phyloP scores from a whole-genome alignment of 2,113 vertebrate genomes.

The Gallinago paraguaiae region DNA sequence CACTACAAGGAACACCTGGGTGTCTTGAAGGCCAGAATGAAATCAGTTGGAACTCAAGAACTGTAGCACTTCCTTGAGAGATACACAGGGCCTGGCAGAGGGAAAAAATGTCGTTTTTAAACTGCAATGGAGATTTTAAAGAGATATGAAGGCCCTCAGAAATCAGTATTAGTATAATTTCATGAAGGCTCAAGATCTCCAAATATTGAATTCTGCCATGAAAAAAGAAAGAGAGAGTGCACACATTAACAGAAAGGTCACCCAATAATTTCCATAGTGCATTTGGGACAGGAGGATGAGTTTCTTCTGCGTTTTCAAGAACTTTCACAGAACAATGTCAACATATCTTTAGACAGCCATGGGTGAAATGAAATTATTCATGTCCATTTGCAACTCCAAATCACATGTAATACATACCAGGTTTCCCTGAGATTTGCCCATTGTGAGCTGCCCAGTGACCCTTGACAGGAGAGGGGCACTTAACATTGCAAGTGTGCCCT shows the following conservation, averaged over 20 bases:
- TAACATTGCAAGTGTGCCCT: slow-evolving; percentile 82
- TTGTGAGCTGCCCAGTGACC: slow-evolving; percentile 79
- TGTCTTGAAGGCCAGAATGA: background rate
- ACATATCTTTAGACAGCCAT: background rate
- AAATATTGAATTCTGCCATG: background rate
- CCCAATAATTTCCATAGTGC: background rate
- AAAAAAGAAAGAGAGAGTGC: background rate
- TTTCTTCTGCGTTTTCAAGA: background rate
- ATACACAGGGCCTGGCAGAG: background rate
- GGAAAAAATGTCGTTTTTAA: background rate
- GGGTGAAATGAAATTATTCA: background rate
- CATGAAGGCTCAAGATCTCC: background rate
- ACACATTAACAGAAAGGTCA: background rate
- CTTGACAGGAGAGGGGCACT: slow-evolving; percentile 87
- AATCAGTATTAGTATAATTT: background rate
- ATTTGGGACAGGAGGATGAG: background rate
- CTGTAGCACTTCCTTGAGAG: background rate
- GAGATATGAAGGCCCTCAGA: background rate
- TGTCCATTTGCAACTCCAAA: background rate
- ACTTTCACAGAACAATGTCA: background rate
- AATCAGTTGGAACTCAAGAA: background rate
- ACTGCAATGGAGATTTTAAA: background rate
- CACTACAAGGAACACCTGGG: background rate
- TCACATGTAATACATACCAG: slow-evolving; percentile 68
- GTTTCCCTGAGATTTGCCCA: slow-evolving; percentile 72